Evolutionary conservation across 2,113 vertebrate species (phyloP).

Genomic region (Azemiops feae): DNA sequence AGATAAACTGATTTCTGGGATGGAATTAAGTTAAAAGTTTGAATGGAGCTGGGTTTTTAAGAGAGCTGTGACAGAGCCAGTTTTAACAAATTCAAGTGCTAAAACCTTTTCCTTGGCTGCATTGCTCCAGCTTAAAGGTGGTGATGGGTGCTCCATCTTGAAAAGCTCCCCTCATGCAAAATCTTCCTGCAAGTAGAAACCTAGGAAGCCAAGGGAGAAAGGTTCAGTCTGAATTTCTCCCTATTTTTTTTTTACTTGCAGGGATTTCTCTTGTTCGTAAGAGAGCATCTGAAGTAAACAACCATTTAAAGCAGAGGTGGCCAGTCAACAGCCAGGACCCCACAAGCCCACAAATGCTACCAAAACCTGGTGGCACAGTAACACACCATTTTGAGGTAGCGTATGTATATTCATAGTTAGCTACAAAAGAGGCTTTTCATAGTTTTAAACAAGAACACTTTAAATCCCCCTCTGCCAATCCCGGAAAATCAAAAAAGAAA

Average conservation of each 20-base stretch:
- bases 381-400: background rate
- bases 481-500: background rate
- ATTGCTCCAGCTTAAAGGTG: background rate
- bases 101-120: background rate
- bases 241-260: background rate
- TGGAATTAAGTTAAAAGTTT: background rate
- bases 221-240: background rate
- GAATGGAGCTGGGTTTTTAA: background rate
- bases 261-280: background rate
- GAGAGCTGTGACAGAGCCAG: background rate
- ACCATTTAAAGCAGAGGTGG: background rate
- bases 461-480: background rate
- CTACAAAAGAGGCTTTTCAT: background rate
- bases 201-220: background rate
- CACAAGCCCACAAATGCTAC: background rate
- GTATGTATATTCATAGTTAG: background rate
- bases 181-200: background rate
- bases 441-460: background rate
- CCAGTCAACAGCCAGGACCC: background rate
- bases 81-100: background rate
- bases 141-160: background rate
- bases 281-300: background rate
- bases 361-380: background rate
- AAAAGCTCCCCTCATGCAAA: background rate
- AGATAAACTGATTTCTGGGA: background rate